phyloP scores from a whole-genome alignment of 2,797 vertebrate genomes.

The Thripadectes ignobilis region DNA sequence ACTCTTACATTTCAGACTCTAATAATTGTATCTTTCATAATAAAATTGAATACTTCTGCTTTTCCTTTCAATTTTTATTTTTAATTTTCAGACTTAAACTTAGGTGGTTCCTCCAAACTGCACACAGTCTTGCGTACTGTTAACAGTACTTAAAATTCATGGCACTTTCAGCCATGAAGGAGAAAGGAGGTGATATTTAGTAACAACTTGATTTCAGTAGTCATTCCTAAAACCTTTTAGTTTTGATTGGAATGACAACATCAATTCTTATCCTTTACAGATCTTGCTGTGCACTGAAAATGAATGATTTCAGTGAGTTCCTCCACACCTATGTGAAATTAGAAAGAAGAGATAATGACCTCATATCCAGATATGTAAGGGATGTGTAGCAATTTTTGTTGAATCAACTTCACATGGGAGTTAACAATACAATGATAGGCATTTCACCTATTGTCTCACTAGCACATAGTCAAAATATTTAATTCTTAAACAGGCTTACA shows the following conservation, averaged over 20 bases:
- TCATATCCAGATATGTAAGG: not conserved
- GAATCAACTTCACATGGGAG: not conserved
- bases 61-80: constrained; percentile 14
- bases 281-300: not conserved
- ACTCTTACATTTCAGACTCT: not conserved
- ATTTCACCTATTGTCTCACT: not conserved
- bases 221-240: constrained; percentile 61
- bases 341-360: not conserved
- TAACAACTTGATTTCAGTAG: constrained; percentile 56
- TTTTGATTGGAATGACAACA: constrained; percentile 6
- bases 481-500: not conserved
- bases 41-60: not conserved
- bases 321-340: not conserved
- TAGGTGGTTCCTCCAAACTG: not conserved
- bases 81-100: not conserved
- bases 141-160: constrained; percentile 51
- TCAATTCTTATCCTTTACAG: constrained; percentile 1
- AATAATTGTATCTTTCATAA: not conserved
- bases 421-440: not conserved
- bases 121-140: not conserved
- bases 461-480: not conserved
- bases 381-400: not conserved
- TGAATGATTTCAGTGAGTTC: not conserved
- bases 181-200: constrained; percentile 44
- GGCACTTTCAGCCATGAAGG: constrained; percentile 11